Percentiles rank a stretch among this genome's conserved stretches.
Conservation (phyloP, 2,113 vertebrate species). For the Prolemur simus region DNA sequence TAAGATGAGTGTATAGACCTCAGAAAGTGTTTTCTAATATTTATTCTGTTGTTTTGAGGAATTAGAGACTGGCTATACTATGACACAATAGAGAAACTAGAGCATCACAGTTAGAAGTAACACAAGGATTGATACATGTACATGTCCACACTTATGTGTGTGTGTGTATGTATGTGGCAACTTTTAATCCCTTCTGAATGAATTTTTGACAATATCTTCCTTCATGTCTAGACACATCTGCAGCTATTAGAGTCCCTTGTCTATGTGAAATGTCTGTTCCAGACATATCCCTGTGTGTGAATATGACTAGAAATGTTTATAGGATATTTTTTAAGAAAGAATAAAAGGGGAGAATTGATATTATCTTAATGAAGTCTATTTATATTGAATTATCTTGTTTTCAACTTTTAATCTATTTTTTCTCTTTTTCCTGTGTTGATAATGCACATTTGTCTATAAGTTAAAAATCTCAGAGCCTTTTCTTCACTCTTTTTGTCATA, state of each 20-base stretch:
- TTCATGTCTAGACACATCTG: not conserved
- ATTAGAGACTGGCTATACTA: not conserved
- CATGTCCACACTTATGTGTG: too few species aligned
- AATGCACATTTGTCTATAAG: not conserved
- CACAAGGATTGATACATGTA: not conserved
- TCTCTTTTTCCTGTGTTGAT: not conserved
- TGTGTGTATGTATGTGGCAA: not conserved
- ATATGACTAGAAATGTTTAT: not conserved
- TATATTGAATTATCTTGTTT: not conserved
- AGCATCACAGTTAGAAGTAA: not conserved
- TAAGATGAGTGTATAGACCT: not conserved
- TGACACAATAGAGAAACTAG: not conserved
- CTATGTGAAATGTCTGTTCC: not conserved
- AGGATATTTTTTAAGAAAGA: not conserved
- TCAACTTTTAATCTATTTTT: slow-evolving; percentile 17
- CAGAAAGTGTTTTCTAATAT: not conserved
- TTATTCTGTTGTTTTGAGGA: not conserved
- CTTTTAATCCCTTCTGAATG: not conserved
- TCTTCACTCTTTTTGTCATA: not conserved
- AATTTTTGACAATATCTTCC: not conserved
- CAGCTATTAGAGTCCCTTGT: not conserved
- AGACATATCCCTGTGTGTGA: not conserved
- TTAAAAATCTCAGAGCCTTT: not conserved
- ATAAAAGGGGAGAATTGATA: slow-evolving; percentile 5
- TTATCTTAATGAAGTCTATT: not conserved